Percentiles rank a stretch among this genome's conserved stretches.
phyloP scores from a whole-genome alignment of 2,113 vertebrate genomes.

The Anhinga rufa region DNA sequence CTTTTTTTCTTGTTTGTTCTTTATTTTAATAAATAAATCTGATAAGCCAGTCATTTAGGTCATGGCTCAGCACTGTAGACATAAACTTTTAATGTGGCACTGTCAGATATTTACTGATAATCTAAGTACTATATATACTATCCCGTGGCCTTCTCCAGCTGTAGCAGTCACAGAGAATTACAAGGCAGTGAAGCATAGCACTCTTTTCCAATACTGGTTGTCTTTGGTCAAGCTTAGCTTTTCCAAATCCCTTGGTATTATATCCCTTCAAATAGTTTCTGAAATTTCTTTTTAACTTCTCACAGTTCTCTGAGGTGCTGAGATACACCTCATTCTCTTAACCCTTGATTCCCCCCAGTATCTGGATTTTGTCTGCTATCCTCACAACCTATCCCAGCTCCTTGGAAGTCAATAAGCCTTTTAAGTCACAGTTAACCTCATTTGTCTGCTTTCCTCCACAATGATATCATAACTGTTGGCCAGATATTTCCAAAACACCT shows the following conservation, averaged over 20 bases:
- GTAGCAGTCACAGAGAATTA: not conserved
- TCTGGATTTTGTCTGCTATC: not conserved
- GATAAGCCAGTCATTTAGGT: conserved; percentile 41
- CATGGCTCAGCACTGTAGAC: conserved; percentile 9
- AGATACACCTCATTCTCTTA: not conserved
- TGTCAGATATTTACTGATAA: conserved; percentile 21
- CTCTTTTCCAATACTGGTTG: not conserved
- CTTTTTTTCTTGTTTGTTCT: not conserved
- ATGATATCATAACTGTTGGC: not conserved
- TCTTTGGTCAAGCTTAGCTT: conserved; percentile 20
- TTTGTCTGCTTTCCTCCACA: not conserved
- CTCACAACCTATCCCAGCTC: not conserved
- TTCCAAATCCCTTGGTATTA: not conserved
- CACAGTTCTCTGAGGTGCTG: not conserved
- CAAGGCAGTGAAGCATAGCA: not conserved
- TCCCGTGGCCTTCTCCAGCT: not conserved
- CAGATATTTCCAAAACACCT: not conserved
- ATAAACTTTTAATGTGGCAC: conserved; percentile 9
- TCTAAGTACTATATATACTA: not conserved
- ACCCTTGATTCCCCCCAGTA: not conserved
- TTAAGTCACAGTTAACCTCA: not conserved
- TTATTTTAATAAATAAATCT: conserved; percentile 39
- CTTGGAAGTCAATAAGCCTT: not conserved
- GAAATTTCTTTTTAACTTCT: not conserved
- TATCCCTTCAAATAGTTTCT: not conserved